Base-by-base conservation (phyloP, 2,888 invertebrate species). In the Napeogenes sylphis region DNA sequence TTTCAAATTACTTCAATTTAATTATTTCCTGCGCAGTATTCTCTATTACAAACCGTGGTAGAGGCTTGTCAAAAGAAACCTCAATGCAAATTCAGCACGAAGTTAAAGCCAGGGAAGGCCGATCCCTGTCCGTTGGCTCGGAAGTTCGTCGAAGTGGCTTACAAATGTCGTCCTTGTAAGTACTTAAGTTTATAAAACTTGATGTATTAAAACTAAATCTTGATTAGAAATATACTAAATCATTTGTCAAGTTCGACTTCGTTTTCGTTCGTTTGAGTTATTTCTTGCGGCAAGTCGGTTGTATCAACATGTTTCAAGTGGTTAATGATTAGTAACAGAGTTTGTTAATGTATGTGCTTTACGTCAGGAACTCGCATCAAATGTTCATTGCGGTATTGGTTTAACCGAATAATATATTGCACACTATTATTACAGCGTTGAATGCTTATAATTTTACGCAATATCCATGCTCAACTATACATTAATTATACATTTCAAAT, bases 121-220 rank as follows among this genome's bases (percentile, higher is more conserved):
- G 98, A 98, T 88, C 98, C 98, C 0, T 99, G 98, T 84, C 97
- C 98, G 13, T 93, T 93, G 55, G 93, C 95, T 65, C 92, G 95
- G 71, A 98, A 98, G 90, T 98, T 96, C 89, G 95, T 98, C 69
- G 97, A 98, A 90, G 96, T 98, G 68, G 95, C 96, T 67, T 99
- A 97, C 91, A 98, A 98, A 90, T 99, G 99, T 91, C 93, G 96
- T 79, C 98, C 98, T 75, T 95, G 98, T 98, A 91, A 96, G 96
- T 95, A 89, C 45, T 45, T 30, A 55, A 55, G 46, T 59, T 14
- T 2, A 45, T 58, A 46, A 58, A 32, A 56, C 42, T 45, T 14
- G 45, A 21, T 32, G 5, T 14, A 56, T 45, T 38, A 56, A 45
- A 45, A 45, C 56, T 45, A 56, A 35, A 45, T 45, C 56, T 21